Percentiles rank a stretch among this genome's conserved stretches.
Evolutionary conservation across 2,113 vertebrate genomes (phyloP).

Genomic region (Varanus salvator): DNA sequence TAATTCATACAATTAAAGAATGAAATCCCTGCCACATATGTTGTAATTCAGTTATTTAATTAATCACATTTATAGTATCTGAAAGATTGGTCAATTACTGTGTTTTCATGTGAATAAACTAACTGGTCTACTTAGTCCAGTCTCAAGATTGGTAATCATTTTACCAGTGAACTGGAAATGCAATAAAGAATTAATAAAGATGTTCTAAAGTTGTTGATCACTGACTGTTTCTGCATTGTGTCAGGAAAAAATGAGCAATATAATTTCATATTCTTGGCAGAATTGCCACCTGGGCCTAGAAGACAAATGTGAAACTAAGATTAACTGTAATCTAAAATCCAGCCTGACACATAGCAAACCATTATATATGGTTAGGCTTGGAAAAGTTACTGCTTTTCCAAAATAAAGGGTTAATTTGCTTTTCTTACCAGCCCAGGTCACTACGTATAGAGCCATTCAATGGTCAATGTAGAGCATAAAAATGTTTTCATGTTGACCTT

Average conservation of each 20-base stretch:
- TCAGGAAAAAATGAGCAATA: neutral
- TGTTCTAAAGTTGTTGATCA: neutral
- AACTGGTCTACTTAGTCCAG: neutral
- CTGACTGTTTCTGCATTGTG: neutral
- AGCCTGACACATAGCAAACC: neutral
- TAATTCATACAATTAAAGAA: neutral
- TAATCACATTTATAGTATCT: neutral
- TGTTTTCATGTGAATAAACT: neutral
- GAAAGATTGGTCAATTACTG: neutral
- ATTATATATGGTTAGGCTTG: neutral
- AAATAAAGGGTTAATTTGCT: neutral
- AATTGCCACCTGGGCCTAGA: neutral
- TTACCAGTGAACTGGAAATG: neutral
- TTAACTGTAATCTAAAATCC: neutral
- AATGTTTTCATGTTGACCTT: slow-evolving; percentile 53
- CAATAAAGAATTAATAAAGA: neutral
- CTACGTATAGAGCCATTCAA: neutral
- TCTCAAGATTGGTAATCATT: neutral
- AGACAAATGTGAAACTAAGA: neutral
- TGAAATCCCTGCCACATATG: neutral
- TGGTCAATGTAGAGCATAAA: neutral
- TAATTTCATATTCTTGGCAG: neutral
- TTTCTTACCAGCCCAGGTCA: neutral
- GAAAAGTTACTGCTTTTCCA: neutral
- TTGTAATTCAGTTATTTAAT: neutral